Conservation (phyloP, 2,888 invertebrate species). For the Electrophaes corylata region DNA sequence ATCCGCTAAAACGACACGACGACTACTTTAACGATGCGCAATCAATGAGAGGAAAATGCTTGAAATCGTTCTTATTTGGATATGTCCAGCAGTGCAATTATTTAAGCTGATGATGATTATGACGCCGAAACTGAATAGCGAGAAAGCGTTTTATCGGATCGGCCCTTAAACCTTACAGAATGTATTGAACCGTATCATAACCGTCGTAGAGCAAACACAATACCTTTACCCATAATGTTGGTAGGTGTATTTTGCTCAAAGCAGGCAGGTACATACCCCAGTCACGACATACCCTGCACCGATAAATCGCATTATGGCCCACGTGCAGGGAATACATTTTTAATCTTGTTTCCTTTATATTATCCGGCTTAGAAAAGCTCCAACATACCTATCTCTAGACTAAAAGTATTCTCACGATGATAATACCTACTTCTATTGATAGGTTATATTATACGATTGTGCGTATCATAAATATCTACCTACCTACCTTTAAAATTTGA, state of each 20-base stretch:
- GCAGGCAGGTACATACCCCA: slow-evolving; percentile 59
- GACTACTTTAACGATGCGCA: too few relatives aligned
- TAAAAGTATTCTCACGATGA: slow-evolving; percentile 35
- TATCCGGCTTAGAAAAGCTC: slow-evolving; percentile 70
- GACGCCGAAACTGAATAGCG: background rate
- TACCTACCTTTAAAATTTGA: background rate
- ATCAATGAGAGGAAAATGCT: too few relatives aligned
- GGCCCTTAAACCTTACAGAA: slow-evolving; percentile 26
- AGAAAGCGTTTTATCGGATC: slow-evolving; percentile 2
- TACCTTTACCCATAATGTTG: slow-evolving; percentile 52
- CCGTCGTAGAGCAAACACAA: slow-evolving; percentile 47
- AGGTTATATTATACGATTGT: background rate
- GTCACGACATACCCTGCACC: slow-evolving; percentile 77
- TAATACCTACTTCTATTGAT: background rate
- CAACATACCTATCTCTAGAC: slow-evolving; percentile 44
- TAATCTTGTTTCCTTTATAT: slow-evolving; percentile 82
- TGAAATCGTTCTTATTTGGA: background rate
- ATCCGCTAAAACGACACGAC: too few relatives aligned
- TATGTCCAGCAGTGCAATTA: background rate
- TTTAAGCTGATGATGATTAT: background rate
- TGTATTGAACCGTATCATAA: slow-evolving; percentile 32
- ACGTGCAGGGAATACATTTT: slow-evolving; percentile 82
- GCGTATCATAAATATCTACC: background rate
- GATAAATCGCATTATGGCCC: slow-evolving; percentile 82
- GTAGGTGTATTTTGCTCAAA: slow-evolving; percentile 59